Evolutionary conservation across 64 coral and sea anemone species (phyloP).

Genomic region (Montipora efflorescens): DNA sequence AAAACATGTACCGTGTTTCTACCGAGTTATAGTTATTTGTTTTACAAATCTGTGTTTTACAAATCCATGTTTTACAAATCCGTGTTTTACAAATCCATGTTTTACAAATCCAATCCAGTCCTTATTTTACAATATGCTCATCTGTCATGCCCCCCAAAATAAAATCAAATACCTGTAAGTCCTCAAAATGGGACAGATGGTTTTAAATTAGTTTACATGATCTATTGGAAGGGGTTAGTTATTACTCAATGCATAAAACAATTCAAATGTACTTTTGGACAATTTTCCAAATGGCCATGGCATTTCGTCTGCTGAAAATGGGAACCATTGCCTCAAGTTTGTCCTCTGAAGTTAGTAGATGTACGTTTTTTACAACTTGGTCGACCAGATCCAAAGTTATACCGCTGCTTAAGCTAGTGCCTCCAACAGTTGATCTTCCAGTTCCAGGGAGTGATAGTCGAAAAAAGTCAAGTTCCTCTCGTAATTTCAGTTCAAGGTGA

Average conservation of each 20-base stretch:
- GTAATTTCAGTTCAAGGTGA: not conserved
- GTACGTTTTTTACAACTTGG: conserved; percentile 25
- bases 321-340: conserved; percentile 31
- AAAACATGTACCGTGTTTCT: too few relatives aligned
- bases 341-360: conserved; percentile 37
- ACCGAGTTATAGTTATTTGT: too few relatives aligned
- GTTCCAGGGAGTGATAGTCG: not conserved
- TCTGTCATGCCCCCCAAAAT: not conserved
- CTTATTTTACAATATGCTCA: too few relatives aligned
- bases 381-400: conserved; percentile 47
- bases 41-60: too few relatives aligned
- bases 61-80: too few relatives aligned
- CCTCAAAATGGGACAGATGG: not conserved
- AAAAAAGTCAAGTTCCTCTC: conserved; percentile 22
- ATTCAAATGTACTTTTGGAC: conserved; percentile 44
- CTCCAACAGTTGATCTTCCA: conserved; percentile 62
- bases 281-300: conserved; percentile 42
- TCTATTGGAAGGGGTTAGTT: not conserved
- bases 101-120: too few relatives aligned
- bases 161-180: conserved; percentile 6
- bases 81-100: too few relatives aligned
- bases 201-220: not conserved
- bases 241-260: not conserved
- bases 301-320: conserved; percentile 56
- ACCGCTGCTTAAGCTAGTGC: conserved; percentile 33